phyloP scores from a whole-genome alignment of 1,140 invertebrate genomes.

The Protaetia brevitarsis region DNA sequence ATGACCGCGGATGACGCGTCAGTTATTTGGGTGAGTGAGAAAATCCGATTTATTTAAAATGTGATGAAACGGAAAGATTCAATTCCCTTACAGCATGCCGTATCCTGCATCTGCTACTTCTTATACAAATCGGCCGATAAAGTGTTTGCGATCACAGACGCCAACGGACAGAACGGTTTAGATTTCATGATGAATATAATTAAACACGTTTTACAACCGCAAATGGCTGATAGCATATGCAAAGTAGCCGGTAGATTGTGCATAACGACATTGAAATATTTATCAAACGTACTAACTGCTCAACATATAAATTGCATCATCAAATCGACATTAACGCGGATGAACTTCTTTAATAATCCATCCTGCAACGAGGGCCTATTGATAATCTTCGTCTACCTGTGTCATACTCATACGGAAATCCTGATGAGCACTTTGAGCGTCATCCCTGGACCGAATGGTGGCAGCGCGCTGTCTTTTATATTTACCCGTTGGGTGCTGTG shows the following conservation, averaged over 20 bases:
- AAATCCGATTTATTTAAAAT: not conserved
- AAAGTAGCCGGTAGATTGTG: conserved; percentile 11
- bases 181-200: conserved; percentile 17
- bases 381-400: conserved; percentile 20
- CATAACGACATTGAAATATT: conserved; percentile 20
- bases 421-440: conserved; percentile 4
- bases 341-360: conserved; percentile 16
- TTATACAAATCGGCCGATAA: not conserved
- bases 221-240: not conserved
- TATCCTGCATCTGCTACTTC: not conserved
- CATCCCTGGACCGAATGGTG: conserved; percentile 17
- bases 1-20: not conserved
- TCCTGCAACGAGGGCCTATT: not conserved
- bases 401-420: not conserved
- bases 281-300: conserved; percentile 4
- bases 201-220: conserved; percentile 16
- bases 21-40: conserved; percentile 1
- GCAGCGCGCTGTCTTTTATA: conserved; percentile 12
- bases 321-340: conserved; percentile 20
- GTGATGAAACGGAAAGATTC: not conserved
- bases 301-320: conserved; percentile 19
- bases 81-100: conserved; percentile 9
- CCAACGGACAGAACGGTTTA: not conserved
- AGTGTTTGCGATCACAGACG: not conserved
- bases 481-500: conserved; percentile 3